These are phyloP conservation scores for Lagopus leucura DNA, from an alignment of 2,113 vertebrate genomes.

Conservation along the genomic window DNA sequence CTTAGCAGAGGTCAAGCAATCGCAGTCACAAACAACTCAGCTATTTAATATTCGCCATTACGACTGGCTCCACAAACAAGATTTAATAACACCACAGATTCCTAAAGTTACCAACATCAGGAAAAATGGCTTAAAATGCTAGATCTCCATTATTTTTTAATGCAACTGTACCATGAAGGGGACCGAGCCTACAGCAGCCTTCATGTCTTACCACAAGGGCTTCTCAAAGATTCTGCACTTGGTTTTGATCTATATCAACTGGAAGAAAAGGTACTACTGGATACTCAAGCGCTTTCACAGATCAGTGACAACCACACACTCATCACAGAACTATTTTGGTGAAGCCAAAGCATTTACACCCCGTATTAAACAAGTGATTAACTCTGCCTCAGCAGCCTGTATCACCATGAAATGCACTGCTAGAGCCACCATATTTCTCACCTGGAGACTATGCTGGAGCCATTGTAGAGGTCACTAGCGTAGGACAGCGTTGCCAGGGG, in stretches of 20 bases:
- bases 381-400: background rate
- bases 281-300: background rate
- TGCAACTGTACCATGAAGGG: background rate
- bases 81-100: background rate
- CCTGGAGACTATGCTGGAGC: slow-evolving; percentile 99
- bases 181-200: background rate
- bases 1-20: background rate
- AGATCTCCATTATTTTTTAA: background rate
- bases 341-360: fast-evolving
- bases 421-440: slow-evolving; percentile 45
- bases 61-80: background rate
- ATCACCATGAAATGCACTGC: fast-evolving
- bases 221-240: background rate
- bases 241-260: fast-evolving
- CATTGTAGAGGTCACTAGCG: slow-evolving; percentile 97
- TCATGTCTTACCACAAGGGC: background rate
- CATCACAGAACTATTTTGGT: fast-evolving
- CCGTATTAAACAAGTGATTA: background rate
- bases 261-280: background rate
- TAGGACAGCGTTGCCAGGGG: slow-evolving; percentile 96
- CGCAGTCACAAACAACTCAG: background rate
- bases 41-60: background rate
- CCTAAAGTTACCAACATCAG: background rate
- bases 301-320: fast-evolving
- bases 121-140: background rate